phyloP scores from a whole-genome alignment of 2,113 vertebrate species.

The Chamaetylas fuelleborni region DNA sequence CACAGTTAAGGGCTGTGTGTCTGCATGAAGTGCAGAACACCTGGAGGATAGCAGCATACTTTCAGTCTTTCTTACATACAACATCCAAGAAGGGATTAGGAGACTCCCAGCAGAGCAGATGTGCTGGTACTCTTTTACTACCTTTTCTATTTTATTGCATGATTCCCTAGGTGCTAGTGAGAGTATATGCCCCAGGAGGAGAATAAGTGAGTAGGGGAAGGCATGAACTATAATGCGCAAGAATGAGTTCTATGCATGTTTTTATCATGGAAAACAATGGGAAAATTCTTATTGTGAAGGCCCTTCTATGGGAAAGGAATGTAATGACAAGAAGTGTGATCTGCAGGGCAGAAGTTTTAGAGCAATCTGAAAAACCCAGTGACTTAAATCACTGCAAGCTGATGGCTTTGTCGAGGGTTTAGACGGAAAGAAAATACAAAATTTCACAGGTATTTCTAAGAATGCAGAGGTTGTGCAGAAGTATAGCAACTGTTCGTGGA shows the following conservation, averaged over 20 bases:
- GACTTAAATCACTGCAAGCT: background rate
- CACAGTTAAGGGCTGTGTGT: background rate
- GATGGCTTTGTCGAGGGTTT: background rate
- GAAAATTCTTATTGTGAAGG: background rate
- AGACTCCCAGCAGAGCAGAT: background rate
- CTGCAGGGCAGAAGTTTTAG: background rate
- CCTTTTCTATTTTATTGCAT: background rate
- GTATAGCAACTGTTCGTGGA: background rate
- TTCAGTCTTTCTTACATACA: background rate
- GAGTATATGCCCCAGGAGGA: background rate
- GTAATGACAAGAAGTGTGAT: background rate
- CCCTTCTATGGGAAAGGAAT: background rate
- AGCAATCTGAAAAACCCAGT: background rate
- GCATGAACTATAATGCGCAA: background rate
- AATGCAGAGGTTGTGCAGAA: background rate
- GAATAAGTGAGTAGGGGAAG: background rate
- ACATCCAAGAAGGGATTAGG: background rate
- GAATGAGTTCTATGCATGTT: background rate
- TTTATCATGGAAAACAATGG: background rate
- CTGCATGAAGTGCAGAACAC: background rate
- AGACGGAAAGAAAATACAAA: background rate
- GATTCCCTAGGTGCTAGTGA: background rate
- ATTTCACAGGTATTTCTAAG: background rate
- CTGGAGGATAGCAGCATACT: background rate
- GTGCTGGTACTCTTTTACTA: background rate